Evolutionary conservation across 2,113 vertebrate genomes (phyloP).

Genomic region (Plecturocebus donacophilus): DNA sequence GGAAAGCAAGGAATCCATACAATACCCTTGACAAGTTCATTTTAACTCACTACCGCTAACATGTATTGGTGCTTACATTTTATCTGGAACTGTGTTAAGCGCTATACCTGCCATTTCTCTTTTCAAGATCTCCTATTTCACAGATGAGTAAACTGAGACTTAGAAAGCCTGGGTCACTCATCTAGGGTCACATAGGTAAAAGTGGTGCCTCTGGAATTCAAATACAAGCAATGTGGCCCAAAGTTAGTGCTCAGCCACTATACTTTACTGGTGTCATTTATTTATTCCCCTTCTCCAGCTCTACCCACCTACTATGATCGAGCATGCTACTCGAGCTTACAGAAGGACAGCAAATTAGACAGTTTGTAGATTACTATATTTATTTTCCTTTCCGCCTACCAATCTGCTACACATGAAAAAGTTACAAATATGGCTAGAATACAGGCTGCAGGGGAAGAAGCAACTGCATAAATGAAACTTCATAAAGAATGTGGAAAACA

Average conservation of each 20-base stretch:
- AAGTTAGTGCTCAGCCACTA: neutral
- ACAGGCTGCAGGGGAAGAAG: neutral
- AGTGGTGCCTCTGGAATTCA: neutral
- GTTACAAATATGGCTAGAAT: neutral
- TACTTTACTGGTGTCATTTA: neutral
- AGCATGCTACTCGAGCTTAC: neutral
- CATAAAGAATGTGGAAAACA: neutral
- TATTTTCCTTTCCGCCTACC: neutral
- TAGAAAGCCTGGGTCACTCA: neutral
- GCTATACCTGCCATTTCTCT: neutral
- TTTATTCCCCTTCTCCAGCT: neutral
- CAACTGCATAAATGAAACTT: neutral
- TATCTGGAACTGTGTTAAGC: neutral
- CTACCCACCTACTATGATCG: neutral
- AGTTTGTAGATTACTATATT: neutral
- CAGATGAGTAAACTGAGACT: neutral
- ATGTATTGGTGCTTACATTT: neutral
- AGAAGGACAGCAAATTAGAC: neutral
- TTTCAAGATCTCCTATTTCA: neutral
- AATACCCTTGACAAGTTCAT: neutral
- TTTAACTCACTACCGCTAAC: neutral
- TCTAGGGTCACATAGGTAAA: neutral
- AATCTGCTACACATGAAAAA: neutral
- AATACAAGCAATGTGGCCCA: neutral
- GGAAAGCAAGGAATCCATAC: neutral